Evolutionary conservation across 1,140 invertebrate genomes (phyloP).

Genomic region (Holcopasites calliopsidis): DNA sequence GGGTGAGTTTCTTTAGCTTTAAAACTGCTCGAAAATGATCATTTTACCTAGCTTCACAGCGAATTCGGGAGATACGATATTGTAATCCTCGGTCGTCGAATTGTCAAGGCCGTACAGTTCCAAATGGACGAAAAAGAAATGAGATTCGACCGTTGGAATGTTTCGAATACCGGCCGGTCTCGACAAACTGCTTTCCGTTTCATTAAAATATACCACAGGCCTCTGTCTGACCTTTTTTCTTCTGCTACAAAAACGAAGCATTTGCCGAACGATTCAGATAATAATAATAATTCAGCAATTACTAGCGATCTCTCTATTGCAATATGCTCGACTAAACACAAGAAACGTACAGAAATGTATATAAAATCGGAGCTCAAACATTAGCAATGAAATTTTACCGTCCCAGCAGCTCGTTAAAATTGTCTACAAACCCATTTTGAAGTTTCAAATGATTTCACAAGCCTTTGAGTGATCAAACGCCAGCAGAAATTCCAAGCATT

Average conservation of each 20-base stretch:
- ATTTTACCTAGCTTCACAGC: background rate
- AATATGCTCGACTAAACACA: too few species aligned
- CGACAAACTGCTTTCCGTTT: conserved; percentile 43
- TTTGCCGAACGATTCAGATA: background rate
- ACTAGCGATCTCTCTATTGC: too few species aligned
- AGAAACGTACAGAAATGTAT: too few species aligned
- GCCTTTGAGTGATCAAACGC: too few species aligned
- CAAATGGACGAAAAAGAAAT: conserved; percentile 1
- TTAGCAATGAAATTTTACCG: too few species aligned
- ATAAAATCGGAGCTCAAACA: too few species aligned
- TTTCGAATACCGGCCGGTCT: conserved; percentile 30
- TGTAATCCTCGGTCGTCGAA: conserved; percentile 26
- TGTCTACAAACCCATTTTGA: too few species aligned
- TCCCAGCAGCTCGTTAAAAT: too few species aligned
- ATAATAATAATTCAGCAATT: too few species aligned
- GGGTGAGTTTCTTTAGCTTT: too few species aligned
- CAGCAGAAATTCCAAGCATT: too few species aligned
- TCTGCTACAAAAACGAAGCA: background rate
- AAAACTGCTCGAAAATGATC: background rate
- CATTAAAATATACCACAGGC: conserved; percentile 21
- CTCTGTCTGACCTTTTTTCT: background rate
- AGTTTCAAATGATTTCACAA: too few species aligned
- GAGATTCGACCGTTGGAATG: conserved; percentile 36
- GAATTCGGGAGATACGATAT: background rate
- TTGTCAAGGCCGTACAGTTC: conserved; percentile 32